Base-by-base conservation (phyloP, 2,888 invertebrate genomes). In the Tachina grossa region DNA sequence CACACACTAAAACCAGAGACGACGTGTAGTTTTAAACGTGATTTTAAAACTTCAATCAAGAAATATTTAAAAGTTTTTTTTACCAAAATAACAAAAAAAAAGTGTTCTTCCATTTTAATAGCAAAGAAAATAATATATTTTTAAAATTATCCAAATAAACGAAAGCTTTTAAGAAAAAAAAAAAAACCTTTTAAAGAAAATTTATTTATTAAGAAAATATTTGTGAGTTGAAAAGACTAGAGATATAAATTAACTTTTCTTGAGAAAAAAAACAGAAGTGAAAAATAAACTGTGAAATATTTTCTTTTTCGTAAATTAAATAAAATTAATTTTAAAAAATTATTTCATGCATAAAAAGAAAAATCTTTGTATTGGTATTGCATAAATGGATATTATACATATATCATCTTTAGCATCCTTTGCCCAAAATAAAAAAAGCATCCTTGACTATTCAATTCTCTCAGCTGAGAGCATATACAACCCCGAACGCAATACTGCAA, bases 211-310 rank as follows among this genome's bases (percentile, higher is more conserved):
- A 61, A 66, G 11, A 72, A 75, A 43, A 72, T 19, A 66, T 65
- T 75, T 75, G 85, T 82, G 85, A 82, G 85, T 85, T 82, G 11
- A 11, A 55, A 61, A 43, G 2, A 2, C 11, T 57, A 72, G 51
- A 45, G 8, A 49, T 55, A 83, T 59, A 79, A 79, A 85, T 79
- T 79, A 79, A 85, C 78, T 79, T 68, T 85, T 68, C 16, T 19
- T 53, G n/a, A n/a, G n/a, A n/a, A 13, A 61, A 9, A 2, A 31
- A 13, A 61, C 9, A 2, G 41, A 79, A 61, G 49, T 57, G 72
- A 51, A 63, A 72, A 63, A 47, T 69, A 71, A 82, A 80, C 85
- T 85, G 85, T 85, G 85, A 83, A 83, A 83, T 83, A 83, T 83
- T 80, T 82, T 16, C 9, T 78, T 79, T 85, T 77, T 76, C 39